Conservation (phyloP, 2,888 invertebrate species). For the Mesoligia furuncula region DNA sequence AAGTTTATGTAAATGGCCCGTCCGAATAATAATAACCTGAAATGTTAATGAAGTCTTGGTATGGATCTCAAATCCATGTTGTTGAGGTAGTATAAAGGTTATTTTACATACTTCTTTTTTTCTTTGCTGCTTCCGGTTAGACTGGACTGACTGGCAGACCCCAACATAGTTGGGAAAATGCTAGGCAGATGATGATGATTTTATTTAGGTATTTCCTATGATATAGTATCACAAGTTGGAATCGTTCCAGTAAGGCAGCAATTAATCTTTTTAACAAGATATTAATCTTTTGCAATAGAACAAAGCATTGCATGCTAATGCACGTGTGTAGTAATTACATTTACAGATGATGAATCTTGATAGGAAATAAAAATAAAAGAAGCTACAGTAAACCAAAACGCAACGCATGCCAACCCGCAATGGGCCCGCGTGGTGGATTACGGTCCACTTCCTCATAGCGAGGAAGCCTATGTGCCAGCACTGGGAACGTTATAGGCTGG, state of each 20-base stretch:
- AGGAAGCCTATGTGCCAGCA: background rate
- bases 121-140: no score
- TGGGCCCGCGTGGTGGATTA: background rate
- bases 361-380: constrained; percentile 2
- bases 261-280: constrained; percentile 46
- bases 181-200: no score
- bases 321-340: constrained; percentile 1
- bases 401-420: no score
- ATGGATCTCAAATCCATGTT: background rate
- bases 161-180: no score
- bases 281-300: constrained; percentile 39
- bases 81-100: background rate
- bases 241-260: constrained; percentile 31
- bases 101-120: background rate
- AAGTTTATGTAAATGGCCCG: background rate
- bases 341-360: background rate
- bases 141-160: no score
- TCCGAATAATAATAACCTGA: background rate
- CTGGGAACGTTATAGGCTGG: no score
- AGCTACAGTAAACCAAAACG: background rate
- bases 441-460: background rate
- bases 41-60: background rate
- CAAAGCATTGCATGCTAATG: constrained; percentile 47
- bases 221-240: constrained; percentile 3
- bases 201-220: no score